phyloP scores from a whole-genome alignment of 1,140 invertebrate species.

The Chionoecetes opilio region DNA sequence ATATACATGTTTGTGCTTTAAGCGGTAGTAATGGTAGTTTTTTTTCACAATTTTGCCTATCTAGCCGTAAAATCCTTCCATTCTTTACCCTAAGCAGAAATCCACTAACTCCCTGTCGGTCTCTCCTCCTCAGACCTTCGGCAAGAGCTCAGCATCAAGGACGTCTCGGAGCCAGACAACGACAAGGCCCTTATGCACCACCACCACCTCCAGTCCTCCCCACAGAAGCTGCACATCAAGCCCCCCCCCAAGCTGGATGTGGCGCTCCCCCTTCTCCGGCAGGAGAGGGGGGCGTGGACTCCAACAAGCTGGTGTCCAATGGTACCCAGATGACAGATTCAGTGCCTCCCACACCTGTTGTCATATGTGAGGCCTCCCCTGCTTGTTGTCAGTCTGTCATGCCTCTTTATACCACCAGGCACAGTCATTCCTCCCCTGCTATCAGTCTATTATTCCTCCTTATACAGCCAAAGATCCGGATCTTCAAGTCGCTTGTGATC shows the following conservation, averaged over 20 bases:
- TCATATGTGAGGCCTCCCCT: neutral
- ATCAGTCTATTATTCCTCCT: no score
- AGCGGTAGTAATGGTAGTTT: no score
- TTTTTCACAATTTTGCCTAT: no score
- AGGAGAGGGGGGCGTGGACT: conserved; percentile 63
- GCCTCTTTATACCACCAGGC: no score
- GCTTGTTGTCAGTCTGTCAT: neutral
- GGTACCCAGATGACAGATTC: conserved; percentile 64
- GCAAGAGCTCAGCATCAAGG: conserved; percentile 74
- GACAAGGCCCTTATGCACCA: conserved; percentile 73
- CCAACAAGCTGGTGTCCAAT: conserved; percentile 79
- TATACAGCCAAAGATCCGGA: no score
- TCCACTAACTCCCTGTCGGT: conserved; percentile 45
- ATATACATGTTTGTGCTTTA: no score
- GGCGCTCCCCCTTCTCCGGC: conserved; percentile 35
- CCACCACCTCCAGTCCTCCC: conserved; percentile 62
- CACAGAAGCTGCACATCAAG: conserved; percentile 54
- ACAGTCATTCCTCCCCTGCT: no score
- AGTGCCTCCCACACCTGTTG: conserved; percentile 64
- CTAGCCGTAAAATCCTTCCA: no score
- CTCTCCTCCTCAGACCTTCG: conserved; percentile 67
- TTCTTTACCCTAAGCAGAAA: neutral
- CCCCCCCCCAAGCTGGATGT: conserved; percentile 65
- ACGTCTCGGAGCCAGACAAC: conserved; percentile 75
- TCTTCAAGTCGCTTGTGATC: no score